Evolutionary conservation across 2,888 invertebrate species (phyloP).

Genomic region (Amitus sp.): DNA sequence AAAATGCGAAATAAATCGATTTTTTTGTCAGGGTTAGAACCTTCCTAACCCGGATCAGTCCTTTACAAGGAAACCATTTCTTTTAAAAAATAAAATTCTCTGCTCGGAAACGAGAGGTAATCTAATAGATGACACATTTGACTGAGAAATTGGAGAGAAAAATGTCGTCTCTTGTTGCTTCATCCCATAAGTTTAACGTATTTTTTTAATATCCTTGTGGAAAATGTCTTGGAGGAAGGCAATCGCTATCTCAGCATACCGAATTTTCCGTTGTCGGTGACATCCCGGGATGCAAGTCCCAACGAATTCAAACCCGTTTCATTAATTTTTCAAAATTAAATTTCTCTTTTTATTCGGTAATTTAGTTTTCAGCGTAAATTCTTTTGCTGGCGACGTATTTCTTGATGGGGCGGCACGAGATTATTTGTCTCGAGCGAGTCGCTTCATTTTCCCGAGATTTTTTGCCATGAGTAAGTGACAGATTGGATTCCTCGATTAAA

Average conservation of each 20-base stretch:
- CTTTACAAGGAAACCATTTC: too few relatives aligned
- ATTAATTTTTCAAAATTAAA: slow-evolving; percentile 3
- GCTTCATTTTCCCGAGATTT: too few relatives aligned
- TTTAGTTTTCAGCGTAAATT: too few relatives aligned
- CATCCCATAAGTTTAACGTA: not conserved
- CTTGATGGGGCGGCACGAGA: too few relatives aligned
- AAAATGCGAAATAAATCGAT: too few relatives aligned
- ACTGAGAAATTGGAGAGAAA: slow-evolving; percentile 5
- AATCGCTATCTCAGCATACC: not conserved
- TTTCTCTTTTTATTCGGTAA: not conserved
- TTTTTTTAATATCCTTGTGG: not conserved
- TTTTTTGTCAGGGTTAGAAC: too few relatives aligned
- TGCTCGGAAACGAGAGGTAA: not conserved
- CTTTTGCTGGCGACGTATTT: too few relatives aligned
- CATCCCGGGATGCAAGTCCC: too few relatives aligned
- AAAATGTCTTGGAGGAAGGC: not conserved
- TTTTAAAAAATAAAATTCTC: too few relatives aligned
- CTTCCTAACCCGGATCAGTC: too few relatives aligned
- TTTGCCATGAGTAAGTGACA: not conserved
- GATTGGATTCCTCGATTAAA: not conserved
- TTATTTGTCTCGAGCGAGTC: too few relatives aligned
- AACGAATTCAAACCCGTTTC: not conserved
- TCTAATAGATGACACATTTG: slow-evolving; percentile 2
- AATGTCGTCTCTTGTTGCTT: slow-evolving; percentile 2
- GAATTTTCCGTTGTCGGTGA: not conserved